Percentiles rank a stretch among this genome's conserved stretches.
These are phyloP conservation scores for Rhynchotus rufescens DNA, from an alignment of 2,797 vertebrate species.

Conservation along the genomic window DNA sequence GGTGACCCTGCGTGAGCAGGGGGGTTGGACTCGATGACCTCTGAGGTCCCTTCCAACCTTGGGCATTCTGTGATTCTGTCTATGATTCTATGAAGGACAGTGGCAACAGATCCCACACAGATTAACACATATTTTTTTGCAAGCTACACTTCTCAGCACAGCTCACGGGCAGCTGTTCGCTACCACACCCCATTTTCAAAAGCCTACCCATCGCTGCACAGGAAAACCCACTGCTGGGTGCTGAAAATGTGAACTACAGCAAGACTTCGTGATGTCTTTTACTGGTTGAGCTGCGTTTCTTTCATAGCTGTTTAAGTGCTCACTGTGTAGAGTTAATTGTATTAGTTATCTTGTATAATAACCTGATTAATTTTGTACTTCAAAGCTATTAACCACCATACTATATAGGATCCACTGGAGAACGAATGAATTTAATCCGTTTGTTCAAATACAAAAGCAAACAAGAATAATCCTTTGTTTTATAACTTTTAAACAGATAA, in stretches of 20 bases:
- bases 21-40: too few relatives aligned
- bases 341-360: slow-evolving; percentile 44
- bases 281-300: not conserved
- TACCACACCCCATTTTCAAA: not conserved
- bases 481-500: slow-evolving; percentile 59
- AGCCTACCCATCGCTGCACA: not conserved
- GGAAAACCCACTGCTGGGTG: not conserved
- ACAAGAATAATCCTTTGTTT: slow-evolving; percentile 51
- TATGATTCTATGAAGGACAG: not conserved
- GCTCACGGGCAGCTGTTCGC: not conserved
- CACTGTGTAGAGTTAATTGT: slow-evolving; percentile 24
- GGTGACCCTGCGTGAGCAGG: too few relatives aligned
- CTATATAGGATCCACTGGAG: slow-evolving; percentile 9
- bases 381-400: slow-evolving; percentile 39
- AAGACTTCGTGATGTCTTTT: not conserved
- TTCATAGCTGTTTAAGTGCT: slow-evolving; percentile 18
- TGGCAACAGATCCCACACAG: fast-evolving
- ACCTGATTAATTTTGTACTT: slow-evolving; percentile 61
- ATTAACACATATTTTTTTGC: not conserved
- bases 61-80: not conserved
- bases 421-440: slow-evolving; percentile 53
- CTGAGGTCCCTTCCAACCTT: too few relatives aligned
- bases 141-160: not conserved
- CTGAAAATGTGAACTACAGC: not conserved
- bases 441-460: slow-evolving; percentile 56